These are phyloP conservation scores for Papilio polytes DNA, from an alignment of 1,140 invertebrate genomes.

Conservation along the genomic window DNA sequence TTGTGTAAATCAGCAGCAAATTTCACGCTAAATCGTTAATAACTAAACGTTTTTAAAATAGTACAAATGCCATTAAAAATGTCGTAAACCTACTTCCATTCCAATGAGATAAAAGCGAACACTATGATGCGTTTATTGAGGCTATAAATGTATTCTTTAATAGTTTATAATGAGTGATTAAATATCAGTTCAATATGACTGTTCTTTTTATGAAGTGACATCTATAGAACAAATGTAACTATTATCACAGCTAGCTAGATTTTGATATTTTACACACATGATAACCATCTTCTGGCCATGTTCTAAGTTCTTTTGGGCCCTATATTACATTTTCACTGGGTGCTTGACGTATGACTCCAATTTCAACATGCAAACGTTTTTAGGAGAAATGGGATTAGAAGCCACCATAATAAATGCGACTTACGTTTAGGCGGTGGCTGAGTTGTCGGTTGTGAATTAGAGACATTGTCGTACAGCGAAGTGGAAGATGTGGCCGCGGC, in stretches of 20 bases:
- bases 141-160: constrained; percentile 7
- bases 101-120: neutral
- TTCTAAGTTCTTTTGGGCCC: too few relatives aligned
- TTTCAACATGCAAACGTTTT: too few relatives aligned
- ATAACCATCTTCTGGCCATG: too few relatives aligned
- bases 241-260: neutral
- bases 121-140: neutral
- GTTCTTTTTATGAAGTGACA: neutral
- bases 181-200: neutral
- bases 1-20: too few relatives aligned
- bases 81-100: constrained; percentile 12
- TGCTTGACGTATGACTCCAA: too few relatives aligned
- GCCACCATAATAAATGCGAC: constrained; percentile 10
- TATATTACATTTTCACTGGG: too few relatives aligned
- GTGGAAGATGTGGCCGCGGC: constrained; percentile 93
- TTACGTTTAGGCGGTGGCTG: constrained; percentile 81
- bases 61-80: neutral
- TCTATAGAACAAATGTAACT: neutral
- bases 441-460: constrained; percentile 84
- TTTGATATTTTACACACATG: too few relatives aligned
- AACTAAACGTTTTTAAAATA: constrained; percentile 3
- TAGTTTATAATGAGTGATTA: neutral
- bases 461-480: constrained; percentile 95
- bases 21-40: constrained; percentile 17
- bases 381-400: neutral